These are phyloP conservation scores for Polydrusus cervinus DNA, from an alignment of 2,888 invertebrate genomes.

Conservation along the genomic window DNA sequence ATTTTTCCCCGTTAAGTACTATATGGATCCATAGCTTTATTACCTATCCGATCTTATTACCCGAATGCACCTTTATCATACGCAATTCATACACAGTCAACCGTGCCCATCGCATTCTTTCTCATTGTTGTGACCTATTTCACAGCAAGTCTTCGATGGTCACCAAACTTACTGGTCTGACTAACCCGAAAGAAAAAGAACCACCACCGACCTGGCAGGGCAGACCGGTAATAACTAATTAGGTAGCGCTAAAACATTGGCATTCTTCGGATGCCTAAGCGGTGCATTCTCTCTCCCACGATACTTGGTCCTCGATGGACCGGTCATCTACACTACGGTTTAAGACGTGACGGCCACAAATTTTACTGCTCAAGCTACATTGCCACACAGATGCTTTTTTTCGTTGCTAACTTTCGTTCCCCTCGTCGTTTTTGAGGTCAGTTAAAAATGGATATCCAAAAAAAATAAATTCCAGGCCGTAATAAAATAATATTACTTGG, in stretches of 20 bases:
- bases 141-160: slow-evolving; percentile 28
- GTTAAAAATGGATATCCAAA: too few species aligned
- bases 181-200: slow-evolving; percentile 40
- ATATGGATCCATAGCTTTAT: too few species aligned
- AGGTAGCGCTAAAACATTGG: slow-evolving; percentile 71
- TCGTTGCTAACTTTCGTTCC: too few species aligned
- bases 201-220: slow-evolving; percentile 39
- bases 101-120: slow-evolving; percentile 31
- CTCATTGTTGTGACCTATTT: slow-evolving; percentile 44
- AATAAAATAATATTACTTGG: too few species aligned
- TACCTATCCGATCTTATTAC: too few species aligned
- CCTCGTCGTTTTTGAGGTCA: too few species aligned
- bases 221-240: slow-evolving; percentile 63
- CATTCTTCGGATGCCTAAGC: slow-evolving; percentile 68
- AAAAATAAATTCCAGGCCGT: too few species aligned
- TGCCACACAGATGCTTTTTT: too few species aligned
- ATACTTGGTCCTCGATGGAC: slow-evolving; percentile 55
- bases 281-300: slow-evolving; percentile 70
- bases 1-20: too few species aligned
- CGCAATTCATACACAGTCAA: neutral
- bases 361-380: too few species aligned
- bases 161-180: slow-evolving; percentile 31
- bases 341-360: too few species aligned
- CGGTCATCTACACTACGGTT: slow-evolving; percentile 33
- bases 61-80: neutral